phyloP scores from a whole-genome alignment of 1,140 invertebrate genomes.

The Halesus radiatus region DNA sequence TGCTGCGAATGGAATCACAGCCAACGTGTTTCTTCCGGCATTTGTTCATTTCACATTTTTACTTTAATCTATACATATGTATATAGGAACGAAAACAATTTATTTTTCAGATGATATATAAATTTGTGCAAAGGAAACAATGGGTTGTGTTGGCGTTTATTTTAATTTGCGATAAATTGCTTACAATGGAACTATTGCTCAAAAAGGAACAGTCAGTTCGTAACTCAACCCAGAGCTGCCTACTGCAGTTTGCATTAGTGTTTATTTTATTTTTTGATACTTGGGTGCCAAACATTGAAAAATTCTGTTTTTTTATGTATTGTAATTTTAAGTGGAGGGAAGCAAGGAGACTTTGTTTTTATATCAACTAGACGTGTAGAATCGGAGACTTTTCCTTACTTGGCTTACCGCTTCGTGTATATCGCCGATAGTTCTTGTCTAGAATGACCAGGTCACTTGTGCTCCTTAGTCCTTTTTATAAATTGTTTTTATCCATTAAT shows the following conservation, averaged over 20 bases:
- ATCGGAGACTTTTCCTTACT: conserved; percentile 26
- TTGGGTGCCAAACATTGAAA: conserved; percentile 56
- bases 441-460: conserved; percentile 43
- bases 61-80: conserved; percentile 27
- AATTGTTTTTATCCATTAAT: conserved; percentile 53
- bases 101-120: conserved; percentile 27
- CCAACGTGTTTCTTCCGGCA: neutral
- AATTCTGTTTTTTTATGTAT: conserved; percentile 33
- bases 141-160: conserved; percentile 22
- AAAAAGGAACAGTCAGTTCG: conserved; percentile 4
- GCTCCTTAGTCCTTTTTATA: conserved; percentile 54
- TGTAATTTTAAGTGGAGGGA: conserved; percentile 51
- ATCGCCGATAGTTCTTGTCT: conserved; percentile 57
- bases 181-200: neutral
- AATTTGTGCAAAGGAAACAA: conserved; percentile 10
- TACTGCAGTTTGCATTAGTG: conserved; percentile 29
- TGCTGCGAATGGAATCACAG: neutral
- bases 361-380: conserved; percentile 41
- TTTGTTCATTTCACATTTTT: conserved; percentile 13
- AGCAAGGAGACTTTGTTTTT: conserved; percentile 51
- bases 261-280: conserved; percentile 53
- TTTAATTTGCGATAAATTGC: conserved; percentile 7
- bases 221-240: conserved; percentile 28
- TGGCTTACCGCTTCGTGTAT: conserved; percentile 45
- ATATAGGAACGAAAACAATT: conserved; percentile 36